phyloP scores from a whole-genome alignment of 2,797 vertebrate species.

The Chiroxiphia lanceolata region DNA sequence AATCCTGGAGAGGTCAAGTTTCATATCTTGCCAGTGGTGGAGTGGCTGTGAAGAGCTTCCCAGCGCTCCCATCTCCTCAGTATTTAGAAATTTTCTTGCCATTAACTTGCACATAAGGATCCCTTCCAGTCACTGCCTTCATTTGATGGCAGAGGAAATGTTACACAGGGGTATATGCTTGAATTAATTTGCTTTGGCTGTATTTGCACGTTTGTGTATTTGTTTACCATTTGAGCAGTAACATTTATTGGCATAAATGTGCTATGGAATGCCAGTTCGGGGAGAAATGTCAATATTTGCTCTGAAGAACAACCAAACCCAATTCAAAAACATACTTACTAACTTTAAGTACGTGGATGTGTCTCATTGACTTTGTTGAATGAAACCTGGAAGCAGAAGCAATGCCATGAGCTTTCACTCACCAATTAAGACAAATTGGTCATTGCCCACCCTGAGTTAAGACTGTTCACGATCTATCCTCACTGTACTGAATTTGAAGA shows the following conservation, averaged over 20 bases:
- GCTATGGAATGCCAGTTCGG: neutral
- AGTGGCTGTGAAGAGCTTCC: neutral
- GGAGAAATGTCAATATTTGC: slow-evolving; percentile 37
- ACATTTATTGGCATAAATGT: slow-evolving; percentile 30
- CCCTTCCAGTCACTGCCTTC: neutral
- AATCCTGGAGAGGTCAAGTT: neutral
- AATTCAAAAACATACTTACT: neutral
- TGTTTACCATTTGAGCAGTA: slow-evolving; percentile 1
- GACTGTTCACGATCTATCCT: slow-evolving; percentile 2
- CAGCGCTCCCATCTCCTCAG: neutral
- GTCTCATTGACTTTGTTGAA: slow-evolving; percentile 22
- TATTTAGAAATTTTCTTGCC: neutral
- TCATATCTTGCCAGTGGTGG: neutral
- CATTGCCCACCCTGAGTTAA: neutral
- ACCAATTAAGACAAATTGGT: slow-evolving; percentile 28
- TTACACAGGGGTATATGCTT: neutral
- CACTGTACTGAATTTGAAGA: neutral
- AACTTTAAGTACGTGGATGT: neutral
- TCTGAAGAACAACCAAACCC: slow-evolving; percentile 31
- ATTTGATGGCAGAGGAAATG: neutral
- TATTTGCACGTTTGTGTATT: neutral
- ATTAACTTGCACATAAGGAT: neutral
- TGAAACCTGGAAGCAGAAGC: slow-evolving; percentile 44
- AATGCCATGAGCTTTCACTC: neutral
- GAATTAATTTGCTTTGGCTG: neutral